Conservation (phyloP, 1,140 invertebrate genomes). For the Halesus radiatus region DNA sequence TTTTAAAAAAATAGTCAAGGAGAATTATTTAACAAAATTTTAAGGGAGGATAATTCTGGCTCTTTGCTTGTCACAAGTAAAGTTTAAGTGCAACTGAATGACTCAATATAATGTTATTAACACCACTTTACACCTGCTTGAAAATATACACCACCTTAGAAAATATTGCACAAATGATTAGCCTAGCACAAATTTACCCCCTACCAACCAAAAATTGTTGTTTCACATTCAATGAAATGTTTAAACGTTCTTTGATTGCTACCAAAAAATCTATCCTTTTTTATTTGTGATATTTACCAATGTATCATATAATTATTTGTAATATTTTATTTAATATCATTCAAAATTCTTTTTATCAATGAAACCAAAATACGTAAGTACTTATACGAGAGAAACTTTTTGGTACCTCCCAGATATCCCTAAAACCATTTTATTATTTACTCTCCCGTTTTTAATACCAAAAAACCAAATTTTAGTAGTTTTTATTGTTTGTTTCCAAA, state of each 20-base stretch:
- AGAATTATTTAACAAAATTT: background rate
- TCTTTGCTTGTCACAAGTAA: slow-evolving; percentile 47
- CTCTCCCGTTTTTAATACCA: background rate
- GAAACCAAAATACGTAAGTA: slow-evolving; percentile 41
- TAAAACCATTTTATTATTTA: background rate
- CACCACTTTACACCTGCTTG: slow-evolving; percentile 50
- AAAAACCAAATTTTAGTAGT: background rate
- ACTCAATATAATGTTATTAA: slow-evolving; percentile 18
- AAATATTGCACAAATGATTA: slow-evolving; percentile 25
- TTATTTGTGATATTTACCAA: background rate
- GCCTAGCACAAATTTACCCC: slow-evolving; percentile 16
- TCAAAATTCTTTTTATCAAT: slow-evolving; percentile 31
- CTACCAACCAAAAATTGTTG: slow-evolving; percentile 15
- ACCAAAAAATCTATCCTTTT: background rate
- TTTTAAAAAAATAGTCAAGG: too few relatives aligned
- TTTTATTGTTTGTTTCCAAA: background rate
- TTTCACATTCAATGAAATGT: slow-evolving; percentile 4
- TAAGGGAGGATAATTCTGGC: slow-evolving; percentile 8
- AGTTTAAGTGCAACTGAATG: slow-evolving; percentile 5
- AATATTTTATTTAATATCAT: background rate
- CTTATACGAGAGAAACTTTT: slow-evolving; percentile 56
- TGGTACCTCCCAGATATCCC: slow-evolving; percentile 44
- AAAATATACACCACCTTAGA: slow-evolving; percentile 28
- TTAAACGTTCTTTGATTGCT: background rate
- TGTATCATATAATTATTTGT: background rate